A percentile compares a stretch with the other conserved stretches of the same genome.
Conservation (phyloP, 2,797 vertebrate genomes). For the Columba guinea region DNA sequence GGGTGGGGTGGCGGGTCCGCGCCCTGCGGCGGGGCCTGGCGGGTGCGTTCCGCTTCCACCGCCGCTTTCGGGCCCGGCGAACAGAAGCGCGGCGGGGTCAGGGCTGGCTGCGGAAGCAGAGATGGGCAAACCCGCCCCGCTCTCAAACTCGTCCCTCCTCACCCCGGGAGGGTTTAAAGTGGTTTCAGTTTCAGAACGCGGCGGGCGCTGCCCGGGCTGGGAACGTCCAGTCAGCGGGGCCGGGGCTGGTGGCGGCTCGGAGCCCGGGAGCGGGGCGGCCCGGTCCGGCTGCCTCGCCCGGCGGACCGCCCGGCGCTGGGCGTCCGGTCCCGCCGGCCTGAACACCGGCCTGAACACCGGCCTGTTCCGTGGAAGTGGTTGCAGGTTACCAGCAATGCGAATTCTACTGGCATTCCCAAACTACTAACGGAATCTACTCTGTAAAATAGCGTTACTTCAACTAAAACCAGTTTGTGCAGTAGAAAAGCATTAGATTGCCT, state of each 20-base stretch:
- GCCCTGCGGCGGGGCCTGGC: too few species aligned
- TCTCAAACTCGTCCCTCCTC: too few species aligned
- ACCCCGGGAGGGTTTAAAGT: too few species aligned
- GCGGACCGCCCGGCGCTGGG: too few species aligned
- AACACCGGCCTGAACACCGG: too few species aligned
- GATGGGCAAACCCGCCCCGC: accelerated
- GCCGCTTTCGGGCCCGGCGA: not conserved
- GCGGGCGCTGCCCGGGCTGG: too few species aligned
- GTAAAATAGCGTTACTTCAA: not conserved
- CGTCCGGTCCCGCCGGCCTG: too few species aligned
- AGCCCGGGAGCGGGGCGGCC: not conserved
- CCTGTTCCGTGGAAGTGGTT: not conserved
- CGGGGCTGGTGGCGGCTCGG: too few species aligned
- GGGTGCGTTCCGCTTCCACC: accelerated
- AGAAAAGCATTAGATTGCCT: not conserved
- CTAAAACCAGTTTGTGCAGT: not conserved
- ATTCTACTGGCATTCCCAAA: not conserved
- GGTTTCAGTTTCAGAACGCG: not conserved
- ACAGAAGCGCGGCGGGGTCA: accelerated
- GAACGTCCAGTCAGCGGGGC: not conserved
- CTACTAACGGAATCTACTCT: not conserved
- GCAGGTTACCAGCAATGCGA: not conserved
- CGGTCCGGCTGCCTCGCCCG: too few species aligned
- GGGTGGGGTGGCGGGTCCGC: too few species aligned
- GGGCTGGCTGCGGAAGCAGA: accelerated